Conservation (phyloP, 1,140 invertebrate genomes). For the Calephelis nemesis region DNA sequence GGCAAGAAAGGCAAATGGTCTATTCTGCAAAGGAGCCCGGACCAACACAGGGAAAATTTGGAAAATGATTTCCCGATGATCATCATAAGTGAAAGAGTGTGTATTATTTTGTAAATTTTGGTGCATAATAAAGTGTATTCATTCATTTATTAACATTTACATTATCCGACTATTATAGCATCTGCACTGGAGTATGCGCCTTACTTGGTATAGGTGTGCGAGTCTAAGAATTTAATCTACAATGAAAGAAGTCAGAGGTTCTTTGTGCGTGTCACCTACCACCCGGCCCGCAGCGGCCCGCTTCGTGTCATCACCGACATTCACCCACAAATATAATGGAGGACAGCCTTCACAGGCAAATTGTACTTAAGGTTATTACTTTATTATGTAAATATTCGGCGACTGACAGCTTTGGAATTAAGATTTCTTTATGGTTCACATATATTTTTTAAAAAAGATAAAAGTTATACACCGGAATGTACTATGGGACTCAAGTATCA, state of each 20-base stretch:
- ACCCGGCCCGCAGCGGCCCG: constrained; percentile 35
- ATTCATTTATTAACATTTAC: not conserved
- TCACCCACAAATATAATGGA: constrained; percentile 31
- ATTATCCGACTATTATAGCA: constrained; percentile 13
- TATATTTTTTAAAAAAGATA: no score
- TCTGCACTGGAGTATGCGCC: not conserved
- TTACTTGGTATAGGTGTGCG: constrained; percentile 44
- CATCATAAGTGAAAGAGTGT: no score
- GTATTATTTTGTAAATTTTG: no score
- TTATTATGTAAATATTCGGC: constrained; percentile 1
- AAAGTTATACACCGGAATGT: no score
- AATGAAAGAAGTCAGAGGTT: constrained; percentile 72
- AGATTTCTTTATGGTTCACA: not conserved
- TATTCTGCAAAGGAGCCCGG: no score
- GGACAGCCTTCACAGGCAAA: constrained; percentile 9
- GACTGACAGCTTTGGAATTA: not conserved
- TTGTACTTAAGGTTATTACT: constrained; percentile 3
- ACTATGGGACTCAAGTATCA: no score
- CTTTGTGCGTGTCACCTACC: constrained; percentile 73
- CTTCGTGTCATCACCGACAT: constrained; percentile 43
- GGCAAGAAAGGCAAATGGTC: no score
- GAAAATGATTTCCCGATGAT: no score
- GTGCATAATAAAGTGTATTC: no score
- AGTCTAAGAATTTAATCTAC: constrained; percentile 76
- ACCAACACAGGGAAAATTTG: no score